Conservation (phyloP, 2,113 vertebrate genomes). For the Tor tambroides region DNA sequence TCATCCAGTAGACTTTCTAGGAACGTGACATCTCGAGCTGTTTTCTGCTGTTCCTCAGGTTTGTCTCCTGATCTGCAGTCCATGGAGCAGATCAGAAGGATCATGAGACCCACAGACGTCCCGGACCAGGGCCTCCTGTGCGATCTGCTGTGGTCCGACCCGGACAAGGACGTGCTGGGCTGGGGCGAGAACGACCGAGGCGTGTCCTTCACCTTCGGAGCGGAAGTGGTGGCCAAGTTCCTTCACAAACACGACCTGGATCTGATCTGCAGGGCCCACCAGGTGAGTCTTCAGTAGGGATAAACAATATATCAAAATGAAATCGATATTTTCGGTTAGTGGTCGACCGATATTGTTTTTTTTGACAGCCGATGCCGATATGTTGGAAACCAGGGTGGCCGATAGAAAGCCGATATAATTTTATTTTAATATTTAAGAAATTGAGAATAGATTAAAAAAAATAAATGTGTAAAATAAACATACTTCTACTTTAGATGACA, state of each 20-base stretch:
- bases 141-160: conserved; percentile 85
- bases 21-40: not conserved
- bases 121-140: conserved; percentile 86
- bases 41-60: conserved; percentile 64
- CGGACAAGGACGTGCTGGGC: conserved; percentile 86
- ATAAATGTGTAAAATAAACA: too few relatives aligned
- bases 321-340: too few relatives aligned
- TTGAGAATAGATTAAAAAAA: too few relatives aligned
- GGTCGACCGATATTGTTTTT: too few relatives aligned
- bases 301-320: too few relatives aligned
- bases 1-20: not conserved
- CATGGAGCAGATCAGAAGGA: conserved; percentile 86
- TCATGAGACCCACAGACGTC: conserved; percentile 86
- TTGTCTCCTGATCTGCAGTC: conserved; percentile 85
- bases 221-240: conserved; percentile 88
- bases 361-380: too few relatives aligned
- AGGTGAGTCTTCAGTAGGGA: conserved; percentile 69
- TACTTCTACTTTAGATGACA: too few relatives aligned
- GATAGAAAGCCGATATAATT: too few relatives aligned
- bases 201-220: conserved; percentile 85
- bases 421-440: too few relatives aligned
- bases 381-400: too few relatives aligned
- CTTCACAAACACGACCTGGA: conserved; percentile 87
- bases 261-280: conserved; percentile 86
- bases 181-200: conserved; percentile 87